Conservation (phyloP, 2,113 vertebrate species). For the Amphilophus citrinellus region DNA sequence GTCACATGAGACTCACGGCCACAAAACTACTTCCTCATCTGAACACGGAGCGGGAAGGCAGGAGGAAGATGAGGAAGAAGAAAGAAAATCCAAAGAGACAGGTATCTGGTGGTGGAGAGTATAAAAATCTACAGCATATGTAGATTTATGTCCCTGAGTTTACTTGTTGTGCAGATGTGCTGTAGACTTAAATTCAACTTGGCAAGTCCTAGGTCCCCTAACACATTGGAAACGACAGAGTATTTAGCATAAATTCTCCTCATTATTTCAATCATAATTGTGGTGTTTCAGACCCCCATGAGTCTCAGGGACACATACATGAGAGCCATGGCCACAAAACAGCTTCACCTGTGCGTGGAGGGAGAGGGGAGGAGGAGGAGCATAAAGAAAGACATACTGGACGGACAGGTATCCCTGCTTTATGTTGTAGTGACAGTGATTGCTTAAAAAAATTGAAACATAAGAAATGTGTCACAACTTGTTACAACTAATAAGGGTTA, state of each 20-base stretch:
- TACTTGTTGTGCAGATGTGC: neutral
- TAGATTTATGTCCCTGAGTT: constrained; percentile 10
- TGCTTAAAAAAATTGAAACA: neutral
- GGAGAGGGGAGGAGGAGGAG: neutral
- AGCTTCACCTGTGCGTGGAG: neutral
- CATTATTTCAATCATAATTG: neutral
- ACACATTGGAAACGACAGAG: neutral
- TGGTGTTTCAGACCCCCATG: neutral
- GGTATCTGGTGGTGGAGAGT: neutral
- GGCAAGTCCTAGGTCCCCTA: neutral
- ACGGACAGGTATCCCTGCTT: constrained; percentile 18
- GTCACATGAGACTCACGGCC: neutral
- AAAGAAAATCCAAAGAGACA: constrained; percentile 15
- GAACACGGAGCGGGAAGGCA: neutral
- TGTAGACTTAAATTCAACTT: neutral
- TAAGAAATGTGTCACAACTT: neutral
- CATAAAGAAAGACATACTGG: neutral
- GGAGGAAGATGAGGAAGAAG: neutral
- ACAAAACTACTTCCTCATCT: neutral
- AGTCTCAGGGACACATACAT: constrained; percentile 9
- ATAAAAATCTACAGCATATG: neutral
- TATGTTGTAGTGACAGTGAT: too few relatives aligned
- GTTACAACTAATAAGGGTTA: neutral
- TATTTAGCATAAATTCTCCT: constrained; percentile 8
- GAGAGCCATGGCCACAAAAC: constrained; percentile 11